Evolutionary conservation across 1,140 invertebrate species (phyloP), one percentile per base, ranked within the genome.

Genomic region (Scylla paramamosain): DNA sequence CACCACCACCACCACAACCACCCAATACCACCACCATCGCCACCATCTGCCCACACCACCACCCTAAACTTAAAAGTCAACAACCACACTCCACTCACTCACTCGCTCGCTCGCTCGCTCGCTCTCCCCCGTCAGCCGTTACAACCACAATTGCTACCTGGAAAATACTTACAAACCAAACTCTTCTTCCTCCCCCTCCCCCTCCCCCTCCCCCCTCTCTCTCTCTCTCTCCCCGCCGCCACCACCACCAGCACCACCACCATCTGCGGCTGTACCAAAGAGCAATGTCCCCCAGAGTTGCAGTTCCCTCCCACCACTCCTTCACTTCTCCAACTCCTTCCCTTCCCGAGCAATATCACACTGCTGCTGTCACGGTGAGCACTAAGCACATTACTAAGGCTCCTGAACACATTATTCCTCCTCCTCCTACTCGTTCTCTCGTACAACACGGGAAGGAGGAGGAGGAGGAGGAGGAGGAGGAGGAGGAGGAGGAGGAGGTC

Each of bases 161-260:
- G 29, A 29, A 90, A 29, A 52, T 90, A 28, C 88, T 52, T 29
- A 46, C 88, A n/a, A 90, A 46, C 29, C 88, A 90, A 90, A 12
- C 88, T 28, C n/a, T 28, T 32, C 16, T 46, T 7, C 88, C 28
- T 12, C 39, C 88, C 0, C 88, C 25, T 39, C n/a, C 86, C n/a
- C 29, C 86, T 29, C 88, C 88, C 39, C 32, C 86, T 48, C 20
- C 39, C 14, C 86, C 86, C 14, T 14, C 86, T 16, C 87, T 32
- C n/a, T n/a, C n/a, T n/a, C n/a, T n/a, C 86, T 29, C 86, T 14
- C 31, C 48, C 39, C 67, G 12, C 25, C 20, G 0, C 67, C 2
- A 12, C 20, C 16, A 77, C 67, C 67, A 77, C n/a, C 67, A 77
- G 12, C 67, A 77, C 67, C 67, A 77, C 67, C 67, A n/a, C n/a